These are phyloP conservation scores for Lutraria rhynchaena DNA, from an alignment of 1,140 invertebrate genomes.

Conservation along the genomic window DNA sequence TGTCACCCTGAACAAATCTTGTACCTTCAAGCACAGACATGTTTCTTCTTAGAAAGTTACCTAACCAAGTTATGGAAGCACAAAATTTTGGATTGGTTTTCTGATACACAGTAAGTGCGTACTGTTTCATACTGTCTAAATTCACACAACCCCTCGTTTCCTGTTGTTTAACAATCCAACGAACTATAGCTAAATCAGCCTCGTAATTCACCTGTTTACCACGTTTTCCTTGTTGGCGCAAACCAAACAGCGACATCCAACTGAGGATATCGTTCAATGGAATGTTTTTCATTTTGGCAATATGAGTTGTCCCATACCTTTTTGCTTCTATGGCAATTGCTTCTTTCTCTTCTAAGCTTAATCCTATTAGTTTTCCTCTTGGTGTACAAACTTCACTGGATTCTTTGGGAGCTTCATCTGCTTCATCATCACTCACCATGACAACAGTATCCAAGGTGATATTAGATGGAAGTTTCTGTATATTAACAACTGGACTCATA, in stretches of 20 bases:
- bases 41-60: constrained; percentile 43
- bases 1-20: constrained; percentile 48
- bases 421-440: constrained; percentile 55
- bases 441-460: constrained; percentile 51
- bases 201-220: constrained; percentile 39
- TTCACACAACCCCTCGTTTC: constrained; percentile 48
- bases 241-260: constrained; percentile 55
- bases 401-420: background rate
- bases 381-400: background rate
- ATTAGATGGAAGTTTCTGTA: constrained; percentile 44
- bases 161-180: constrained; percentile 47
- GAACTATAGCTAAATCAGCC: constrained; percentile 1
- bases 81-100: constrained; percentile 40
- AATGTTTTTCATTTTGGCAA: constrained; percentile 40
- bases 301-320: constrained; percentile 49
- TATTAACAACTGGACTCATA: constrained; percentile 54
- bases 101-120: constrained; percentile 44
- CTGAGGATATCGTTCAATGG: constrained; percentile 37
- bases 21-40: constrained; percentile 37
- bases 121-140: constrained; percentile 47
- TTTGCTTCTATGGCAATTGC: constrained; percentile 55
- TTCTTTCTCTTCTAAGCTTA: constrained; percentile 46
- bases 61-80: constrained; percentile 53
- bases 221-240: constrained; percentile 15
- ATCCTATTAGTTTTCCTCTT: background rate